phyloP scores from a whole-genome alignment of 2,113 vertebrate genomes.

The Daboia siamensis region DNA sequence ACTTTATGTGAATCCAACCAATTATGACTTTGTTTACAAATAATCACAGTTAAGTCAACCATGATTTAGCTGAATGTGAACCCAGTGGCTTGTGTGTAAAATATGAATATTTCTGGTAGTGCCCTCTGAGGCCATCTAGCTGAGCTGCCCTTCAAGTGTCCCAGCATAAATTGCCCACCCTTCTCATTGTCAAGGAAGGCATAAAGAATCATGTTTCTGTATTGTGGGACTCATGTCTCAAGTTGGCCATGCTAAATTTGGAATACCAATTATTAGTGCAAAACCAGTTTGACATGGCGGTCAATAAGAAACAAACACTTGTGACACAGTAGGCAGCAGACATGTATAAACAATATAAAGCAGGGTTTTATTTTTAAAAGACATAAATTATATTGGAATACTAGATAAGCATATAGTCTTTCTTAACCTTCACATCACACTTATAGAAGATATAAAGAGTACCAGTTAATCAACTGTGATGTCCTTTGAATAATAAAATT shows the following conservation, averaged over 20 bases:
- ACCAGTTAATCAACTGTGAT: constrained; percentile 10
- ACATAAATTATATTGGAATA: not conserved
- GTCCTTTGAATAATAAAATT: constrained; percentile 2
- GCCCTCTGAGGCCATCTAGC: not conserved
- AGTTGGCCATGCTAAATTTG: not conserved
- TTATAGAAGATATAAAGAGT: not conserved
- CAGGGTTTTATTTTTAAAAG: not conserved
- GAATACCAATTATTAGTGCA: not conserved
- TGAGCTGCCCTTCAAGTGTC: not conserved
- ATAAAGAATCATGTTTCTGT: not conserved
- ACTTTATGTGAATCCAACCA: not conserved
- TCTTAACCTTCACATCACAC: not conserved
- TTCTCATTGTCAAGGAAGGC: not conserved
- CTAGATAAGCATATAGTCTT: not conserved
- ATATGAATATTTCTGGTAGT: not conserved
- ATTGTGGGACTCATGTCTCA: not conserved
- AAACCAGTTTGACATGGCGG: not conserved
- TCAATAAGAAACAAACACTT: not conserved
- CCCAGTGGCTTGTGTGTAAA: not conserved
- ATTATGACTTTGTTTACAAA: not conserved
- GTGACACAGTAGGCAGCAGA: not conserved
- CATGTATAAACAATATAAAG: not conserved
- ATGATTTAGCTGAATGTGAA: not conserved
- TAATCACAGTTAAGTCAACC: not conserved
- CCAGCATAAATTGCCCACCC: not conserved